Conservation (phyloP, 2,113 vertebrate genomes). For the Grallaria varia region DNA sequence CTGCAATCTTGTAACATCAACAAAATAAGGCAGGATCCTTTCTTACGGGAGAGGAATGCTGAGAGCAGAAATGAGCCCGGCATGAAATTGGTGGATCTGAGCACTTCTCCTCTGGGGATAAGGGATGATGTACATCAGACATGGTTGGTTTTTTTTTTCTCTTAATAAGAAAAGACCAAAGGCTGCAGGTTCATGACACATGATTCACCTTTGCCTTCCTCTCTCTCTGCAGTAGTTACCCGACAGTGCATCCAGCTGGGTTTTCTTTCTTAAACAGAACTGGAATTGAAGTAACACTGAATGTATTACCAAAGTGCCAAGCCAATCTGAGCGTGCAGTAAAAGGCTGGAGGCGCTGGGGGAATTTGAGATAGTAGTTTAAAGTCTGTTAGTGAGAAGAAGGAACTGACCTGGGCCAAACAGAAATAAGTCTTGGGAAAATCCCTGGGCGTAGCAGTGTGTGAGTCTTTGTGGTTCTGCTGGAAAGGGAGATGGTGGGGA, state of each 20-base stretch:
- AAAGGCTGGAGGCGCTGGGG: not conserved
- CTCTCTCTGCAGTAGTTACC: not conserved
- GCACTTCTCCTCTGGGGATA: not conserved
- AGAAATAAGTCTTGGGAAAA: not conserved
- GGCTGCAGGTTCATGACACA: not conserved
- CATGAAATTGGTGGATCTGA: not conserved
- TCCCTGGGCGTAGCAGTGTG: not conserved
- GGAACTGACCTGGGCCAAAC: not conserved
- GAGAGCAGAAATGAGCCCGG: not conserved
- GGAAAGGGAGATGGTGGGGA: not conserved
- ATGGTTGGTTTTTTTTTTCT: not conserved
- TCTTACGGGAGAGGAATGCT: not conserved
- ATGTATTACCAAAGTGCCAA: not conserved
- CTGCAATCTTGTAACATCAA: constrained; percentile 43
- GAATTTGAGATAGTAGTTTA: not conserved
- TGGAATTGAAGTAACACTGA: not conserved
- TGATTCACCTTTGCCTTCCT: not conserved
- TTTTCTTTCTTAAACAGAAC: not conserved
- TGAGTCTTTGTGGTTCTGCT: not conserved
- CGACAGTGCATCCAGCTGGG: not conserved
- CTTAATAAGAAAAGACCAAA: not conserved
- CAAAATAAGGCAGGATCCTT: not conserved
- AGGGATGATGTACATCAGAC: not conserved
- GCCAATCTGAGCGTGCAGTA: not conserved
- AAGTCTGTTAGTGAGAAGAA: not conserved